Evolutionary conservation across 2,888 invertebrate genomes (phyloP), one percentile per base, ranked within the genome.

Genomic region (Napeogenes inachia): DNA sequence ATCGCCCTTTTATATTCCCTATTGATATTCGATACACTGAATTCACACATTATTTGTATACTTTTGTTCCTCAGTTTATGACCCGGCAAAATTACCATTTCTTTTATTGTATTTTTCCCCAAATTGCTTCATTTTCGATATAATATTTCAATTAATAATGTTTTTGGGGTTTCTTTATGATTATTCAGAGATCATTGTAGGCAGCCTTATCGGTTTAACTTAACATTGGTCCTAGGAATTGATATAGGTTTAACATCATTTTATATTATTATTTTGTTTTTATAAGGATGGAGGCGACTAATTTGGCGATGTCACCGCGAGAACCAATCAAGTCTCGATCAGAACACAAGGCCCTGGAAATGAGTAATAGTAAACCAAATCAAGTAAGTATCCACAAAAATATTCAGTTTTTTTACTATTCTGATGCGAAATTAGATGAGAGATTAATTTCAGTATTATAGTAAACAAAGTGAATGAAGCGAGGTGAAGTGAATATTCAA

Each of bases 261-360:
- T 10, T 42, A 42, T 42, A 42, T 42, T 42, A 42, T 42, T 10
- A 42, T 42, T 42, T 6, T 21, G 21, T 21, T 42, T 12, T 10
- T 42, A 10, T 42, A 42, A 92, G 92, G 72, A 92, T 92, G 89
- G 92, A 92, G 75, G 89, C 92, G 57, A 91, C 92, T 32, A 89
- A 92, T 74, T 76, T 89, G 72, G 87, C 90, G 6, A 64, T 89
- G 63, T 77, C 89, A 2, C 86, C 86, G 67, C 82, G 85, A 68
- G 90, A 89, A 70, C 74, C 84, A 6, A 74, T 85, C 59, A 91
- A 88, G 75, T 81, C 87, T 53, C 84, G 91, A 66, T 71, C 84
- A 10, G 91, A 91, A 61, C 88, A 85, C 71, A 86, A 90, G 71
- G 69, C 81, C 2, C 57, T 89, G 63, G 92, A 92, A 73, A 77